Conservation (phyloP, 2,113 vertebrate genomes). For the Hyperoodon ampullatus region DNA sequence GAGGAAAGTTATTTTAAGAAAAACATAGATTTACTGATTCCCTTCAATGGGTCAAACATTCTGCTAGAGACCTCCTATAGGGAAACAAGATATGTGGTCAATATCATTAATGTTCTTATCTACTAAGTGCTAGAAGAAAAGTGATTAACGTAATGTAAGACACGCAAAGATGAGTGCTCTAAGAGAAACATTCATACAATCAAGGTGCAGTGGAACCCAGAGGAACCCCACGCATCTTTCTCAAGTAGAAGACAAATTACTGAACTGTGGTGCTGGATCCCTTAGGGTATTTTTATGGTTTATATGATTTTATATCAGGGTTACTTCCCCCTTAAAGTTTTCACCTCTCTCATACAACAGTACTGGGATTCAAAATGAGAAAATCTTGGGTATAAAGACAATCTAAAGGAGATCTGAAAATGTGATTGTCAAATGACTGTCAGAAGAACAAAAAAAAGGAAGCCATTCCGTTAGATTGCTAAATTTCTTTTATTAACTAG, state of each 20-base stretch:
- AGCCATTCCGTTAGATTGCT: background rate
- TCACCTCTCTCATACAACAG: background rate
- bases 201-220: background rate
- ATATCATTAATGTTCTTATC: background rate
- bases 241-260: background rate
- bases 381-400: background rate
- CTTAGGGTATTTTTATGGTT: background rate
- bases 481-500: background rate
- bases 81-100: background rate
- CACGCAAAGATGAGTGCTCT: background rate
- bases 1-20: background rate
- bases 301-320: background rate
- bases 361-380: background rate
- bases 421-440: background rate
- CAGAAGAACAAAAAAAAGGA: background rate
- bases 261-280: background rate
- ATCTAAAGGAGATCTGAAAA: background rate
- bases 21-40: background rate
- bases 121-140: background rate
- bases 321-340: conserved; percentile 14
- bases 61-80: background rate
- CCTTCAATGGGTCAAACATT: background rate
- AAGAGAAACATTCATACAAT: background rate
- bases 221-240: background rate
- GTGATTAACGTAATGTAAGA: background rate